Evolutionary conservation across 30 jellyfish, hydroid and myxozoan species (phyloP).

Genomic region (Euphysa ruthae): DNA sequence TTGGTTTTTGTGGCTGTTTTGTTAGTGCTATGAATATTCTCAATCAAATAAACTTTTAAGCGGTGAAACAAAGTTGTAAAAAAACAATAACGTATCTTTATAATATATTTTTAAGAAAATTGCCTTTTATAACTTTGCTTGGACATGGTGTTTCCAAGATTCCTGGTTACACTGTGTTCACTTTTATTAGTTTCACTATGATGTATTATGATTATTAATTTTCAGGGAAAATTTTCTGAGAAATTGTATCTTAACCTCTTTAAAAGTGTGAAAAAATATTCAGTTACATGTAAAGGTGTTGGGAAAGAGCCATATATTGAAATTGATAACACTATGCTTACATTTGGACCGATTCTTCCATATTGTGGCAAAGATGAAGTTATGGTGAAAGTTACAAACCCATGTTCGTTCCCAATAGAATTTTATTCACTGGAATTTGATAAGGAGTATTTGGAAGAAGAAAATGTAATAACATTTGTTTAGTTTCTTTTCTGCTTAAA

Average conservation of each 20-base stretch:
- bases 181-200: too few species aligned
- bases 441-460: conserved; percentile 76
- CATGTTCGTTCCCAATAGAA: conserved; percentile 75
- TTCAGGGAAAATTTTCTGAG: conserved; percentile 51
- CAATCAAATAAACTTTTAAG: too few species aligned
- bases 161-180: too few species aligned
- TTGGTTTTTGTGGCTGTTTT: too few species aligned
- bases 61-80: too few species aligned
- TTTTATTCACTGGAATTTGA: conserved; percentile 93
- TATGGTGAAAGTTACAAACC: conserved; percentile 73
- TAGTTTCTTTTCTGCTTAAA: too few species aligned
- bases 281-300: conserved; percentile 70
- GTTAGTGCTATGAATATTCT: too few species aligned
- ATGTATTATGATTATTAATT: too few species aligned
- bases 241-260: conserved; percentile 44
- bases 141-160: too few species aligned
- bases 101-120: too few species aligned
- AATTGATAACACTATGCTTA: conserved; percentile 54
- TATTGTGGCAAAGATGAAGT: conserved; percentile 75
- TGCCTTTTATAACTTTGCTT: too few species aligned
- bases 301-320: conserved; percentile 93
- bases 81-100: too few species aligned
- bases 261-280: conserved; percentile 59
- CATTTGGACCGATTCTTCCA: conserved; percentile 84
- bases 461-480: conserved; percentile 39